Evolutionary conservation across 2,797 vertebrate species (phyloP), one percentile per base, ranked within the genome.

Genomic region (Catamblyrhynchus diadema): DNA sequence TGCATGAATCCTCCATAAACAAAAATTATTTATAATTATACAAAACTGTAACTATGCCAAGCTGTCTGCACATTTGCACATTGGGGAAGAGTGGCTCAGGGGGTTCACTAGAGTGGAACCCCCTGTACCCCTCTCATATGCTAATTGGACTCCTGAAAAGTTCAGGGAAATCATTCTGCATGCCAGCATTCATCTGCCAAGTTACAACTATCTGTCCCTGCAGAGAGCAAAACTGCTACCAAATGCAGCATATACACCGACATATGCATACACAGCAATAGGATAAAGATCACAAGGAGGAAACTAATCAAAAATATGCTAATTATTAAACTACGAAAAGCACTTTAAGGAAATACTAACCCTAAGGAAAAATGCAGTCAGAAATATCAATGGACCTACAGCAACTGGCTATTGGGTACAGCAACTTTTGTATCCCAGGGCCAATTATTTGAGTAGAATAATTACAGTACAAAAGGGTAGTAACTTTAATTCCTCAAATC

Each of bases 71-170:
- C 79, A 92, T 96, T 85, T 95, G 45, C 62, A 83, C 80, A 65
- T n/a, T 45, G 47, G 22, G 56, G 37, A 88, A 95, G 72, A 71
- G 53, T 9, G 23, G 60, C 60, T 95, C 79, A 70, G 65, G 83
- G 61, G 73, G 73, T 80, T 96, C 6, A 0, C 67, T 92, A 51
- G 84, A 95, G 89, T 87, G 72, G 67, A 57, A 51, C 16, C 64
- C 86, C 51, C 47, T 67, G 23, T 47, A 86, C 56, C 59, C 90
- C 80, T 75, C 82, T 56, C 6, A 1, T 93, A 91, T 94, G 90
- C 65, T 98, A 97, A 97, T 83, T 96, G 65, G 72, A 35, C 91
- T 96, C 81, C 82, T 81, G 89, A 93, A 94, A 97, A 96, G 93
- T 97, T 96, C 95, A 97, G 69, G 87, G 87, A 81, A 97, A 89